Evolutionary conservation across 2,797 vertebrate species (phyloP).

Genomic region (Nannoperca obscura): DNA sequence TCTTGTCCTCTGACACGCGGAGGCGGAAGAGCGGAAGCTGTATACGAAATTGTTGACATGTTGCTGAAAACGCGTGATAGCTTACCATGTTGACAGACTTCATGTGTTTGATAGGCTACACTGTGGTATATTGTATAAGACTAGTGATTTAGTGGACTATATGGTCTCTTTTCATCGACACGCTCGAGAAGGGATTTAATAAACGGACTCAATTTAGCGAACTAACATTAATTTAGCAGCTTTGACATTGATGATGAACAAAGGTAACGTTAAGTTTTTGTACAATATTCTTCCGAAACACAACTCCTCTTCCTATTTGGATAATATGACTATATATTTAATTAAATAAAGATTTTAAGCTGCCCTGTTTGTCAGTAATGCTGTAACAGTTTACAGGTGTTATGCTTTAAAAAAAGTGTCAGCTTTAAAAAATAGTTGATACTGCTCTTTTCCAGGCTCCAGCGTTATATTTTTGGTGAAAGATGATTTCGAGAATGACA

Average conservation of each 20-base stretch:
- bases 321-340: not conserved
- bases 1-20: slow-evolving; percentile 4
- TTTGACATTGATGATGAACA: slow-evolving; percentile 57
- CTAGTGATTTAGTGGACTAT: rapidly evolving
- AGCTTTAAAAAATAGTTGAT: not conserved
- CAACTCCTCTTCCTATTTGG: not conserved
- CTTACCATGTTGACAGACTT: rapidly evolving
- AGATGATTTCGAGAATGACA: not conserved
- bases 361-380: too few species aligned
- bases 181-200: not conserved
- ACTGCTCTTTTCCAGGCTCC: not conserved
- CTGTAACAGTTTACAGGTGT: not conserved
- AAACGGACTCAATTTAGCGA: not conserved
- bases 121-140: rapidly evolving
- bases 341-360: not conserved
- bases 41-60: slow-evolving; percentile 20
- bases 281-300: not conserved
- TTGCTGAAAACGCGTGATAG: not conserved
- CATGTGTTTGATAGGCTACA: rapidly evolving
- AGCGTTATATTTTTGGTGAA: not conserved
- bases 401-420: too few species aligned
- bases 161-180: not conserved
- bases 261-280: slow-evolving; percentile 62
- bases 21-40: slow-evolving; percentile 54
- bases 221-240: not conserved